These are phyloP conservation scores for Calliopsis andreniformis DNA, from an alignment of 1,140 invertebrate species.

Conservation along the genomic window DNA sequence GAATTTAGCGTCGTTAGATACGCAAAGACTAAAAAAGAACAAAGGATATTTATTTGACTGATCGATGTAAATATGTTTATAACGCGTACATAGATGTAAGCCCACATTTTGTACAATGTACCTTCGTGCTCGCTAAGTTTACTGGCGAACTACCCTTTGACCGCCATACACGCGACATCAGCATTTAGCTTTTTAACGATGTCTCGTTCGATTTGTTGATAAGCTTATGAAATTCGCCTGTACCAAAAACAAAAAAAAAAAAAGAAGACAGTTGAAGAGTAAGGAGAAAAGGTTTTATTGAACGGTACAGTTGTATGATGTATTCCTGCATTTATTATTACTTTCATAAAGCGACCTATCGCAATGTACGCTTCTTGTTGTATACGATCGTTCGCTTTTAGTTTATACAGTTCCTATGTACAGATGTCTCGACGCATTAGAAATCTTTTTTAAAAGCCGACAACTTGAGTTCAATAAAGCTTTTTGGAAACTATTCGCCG, in stretches of 20 bases:
- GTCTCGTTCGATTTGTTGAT: slow-evolving; percentile 22
- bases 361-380: slow-evolving; percentile 9
- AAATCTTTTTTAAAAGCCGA: slow-evolving; percentile 15
- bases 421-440: slow-evolving; percentile 24
- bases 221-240: slow-evolving; percentile 12
- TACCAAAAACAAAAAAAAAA: neutral
- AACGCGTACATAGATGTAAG: slow-evolving; percentile 48
- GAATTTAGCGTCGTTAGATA: slow-evolving; percentile 36
- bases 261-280: neutral
- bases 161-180: slow-evolving; percentile 26
- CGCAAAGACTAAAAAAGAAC: slow-evolving; percentile 51
- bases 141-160: slow-evolving; percentile 25
- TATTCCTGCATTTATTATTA: slow-evolving; percentile 52
- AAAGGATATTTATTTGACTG: slow-evolving; percentile 78
- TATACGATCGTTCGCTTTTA: slow-evolving; percentile 18
- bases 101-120: slow-evolving; percentile 61
- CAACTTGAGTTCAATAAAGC: slow-evolving; percentile 62
- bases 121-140: slow-evolving; percentile 58
- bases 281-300: slow-evolving; percentile 55
- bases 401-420: slow-evolving; percentile 63
- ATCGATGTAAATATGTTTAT: slow-evolving; percentile 78
- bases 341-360: neutral
- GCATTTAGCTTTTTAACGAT: slow-evolving; percentile 47
- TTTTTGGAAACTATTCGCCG: slow-evolving; percentile 35
- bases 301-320: slow-evolving; percentile 34